Conservation (phyloP, 2,113 vertebrate species). For the Canis aureus region DNA sequence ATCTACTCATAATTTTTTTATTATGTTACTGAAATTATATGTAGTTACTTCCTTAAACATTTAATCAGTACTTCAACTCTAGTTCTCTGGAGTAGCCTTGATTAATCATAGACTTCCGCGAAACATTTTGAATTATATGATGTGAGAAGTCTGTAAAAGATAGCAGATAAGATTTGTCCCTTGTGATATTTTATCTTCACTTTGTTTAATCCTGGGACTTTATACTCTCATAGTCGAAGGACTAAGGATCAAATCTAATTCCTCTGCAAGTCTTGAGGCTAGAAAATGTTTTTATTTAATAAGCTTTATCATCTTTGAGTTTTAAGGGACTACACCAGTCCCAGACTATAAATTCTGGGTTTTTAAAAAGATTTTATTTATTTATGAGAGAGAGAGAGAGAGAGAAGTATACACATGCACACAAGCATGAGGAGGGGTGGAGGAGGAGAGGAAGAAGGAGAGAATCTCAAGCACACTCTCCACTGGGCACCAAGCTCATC, state of each 20-base stretch:
- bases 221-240: neutral
- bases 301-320: constrained; percentile 44
- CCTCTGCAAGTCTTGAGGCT: constrained; percentile 15
- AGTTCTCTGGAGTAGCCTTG: neutral
- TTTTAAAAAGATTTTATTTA: neutral
- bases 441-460: neutral
- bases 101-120: neutral
- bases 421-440: neutral
- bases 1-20: constrained; percentile 13
- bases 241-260: fast-evolving
- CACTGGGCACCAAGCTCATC: neutral
- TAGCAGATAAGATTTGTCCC: neutral
- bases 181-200: neutral
- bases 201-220: neutral
- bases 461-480: neutral
- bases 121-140: neutral
- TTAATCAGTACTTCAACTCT: neutral
- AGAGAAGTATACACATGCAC: neutral
- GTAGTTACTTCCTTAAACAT: neutral
- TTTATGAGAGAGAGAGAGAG: neutral
- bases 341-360: neutral
- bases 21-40: neutral
- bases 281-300: constrained; percentile 33
- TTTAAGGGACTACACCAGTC: neutral
- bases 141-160: neutral